Evolutionary conservation across 2,888 invertebrate species (phyloP).

Genomic region (Flexamia atlantica): DNA sequence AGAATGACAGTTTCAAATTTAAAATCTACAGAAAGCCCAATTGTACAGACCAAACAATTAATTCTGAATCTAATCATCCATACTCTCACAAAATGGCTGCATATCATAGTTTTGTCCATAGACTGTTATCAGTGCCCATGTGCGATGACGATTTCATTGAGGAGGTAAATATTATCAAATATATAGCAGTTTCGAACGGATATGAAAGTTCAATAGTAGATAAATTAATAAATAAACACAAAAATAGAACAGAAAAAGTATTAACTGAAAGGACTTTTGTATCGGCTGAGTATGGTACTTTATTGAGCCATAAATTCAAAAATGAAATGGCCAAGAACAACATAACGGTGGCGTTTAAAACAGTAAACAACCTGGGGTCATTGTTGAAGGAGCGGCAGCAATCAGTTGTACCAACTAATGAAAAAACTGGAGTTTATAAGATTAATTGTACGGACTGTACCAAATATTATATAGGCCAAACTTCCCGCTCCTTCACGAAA

Average conservation of each 20-base stretch:
- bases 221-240: neutral
- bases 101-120: neutral
- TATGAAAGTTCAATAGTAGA: neutral
- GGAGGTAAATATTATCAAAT: neutral
- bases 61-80: constrained; percentile 7
- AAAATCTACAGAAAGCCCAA: constrained; percentile 13
- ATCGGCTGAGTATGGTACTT: neutral
- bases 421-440: too few species aligned
- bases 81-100: neutral
- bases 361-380: neutral
- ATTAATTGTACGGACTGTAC: too few species aligned
- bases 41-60: neutral
- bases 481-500: too few species aligned
- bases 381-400: neutral
- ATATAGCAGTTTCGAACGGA: neutral
- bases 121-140: neutral
- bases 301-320: neutral
- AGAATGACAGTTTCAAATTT: neutral
- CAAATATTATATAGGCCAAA: too few species aligned
- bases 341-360: neutral
- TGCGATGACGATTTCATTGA: neutral
- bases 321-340: neutral
- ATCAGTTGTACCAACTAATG: neutral
- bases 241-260: neutral
- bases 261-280: neutral